phyloP scores from a whole-genome alignment of 1,140 invertebrate species.

The Potamilus streckersoni region DNA sequence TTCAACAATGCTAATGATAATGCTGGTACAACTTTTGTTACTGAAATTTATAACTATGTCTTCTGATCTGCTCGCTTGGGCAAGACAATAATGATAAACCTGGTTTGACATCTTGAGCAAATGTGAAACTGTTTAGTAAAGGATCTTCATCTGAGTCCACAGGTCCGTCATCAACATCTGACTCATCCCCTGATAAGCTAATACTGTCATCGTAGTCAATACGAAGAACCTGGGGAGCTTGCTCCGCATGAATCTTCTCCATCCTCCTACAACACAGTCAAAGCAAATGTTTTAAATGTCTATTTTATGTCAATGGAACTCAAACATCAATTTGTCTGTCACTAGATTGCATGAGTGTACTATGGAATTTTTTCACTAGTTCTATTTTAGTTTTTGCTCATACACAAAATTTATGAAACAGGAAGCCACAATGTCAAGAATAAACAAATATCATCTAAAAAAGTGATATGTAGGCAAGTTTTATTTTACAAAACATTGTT shows the following conservation, averaged over 20 bases:
- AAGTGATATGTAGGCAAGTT: no score
- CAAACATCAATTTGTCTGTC: no score
- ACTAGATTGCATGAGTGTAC: background rate
- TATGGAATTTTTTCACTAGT: background rate
- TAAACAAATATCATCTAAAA: background rate
- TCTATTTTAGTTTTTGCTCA: background rate
- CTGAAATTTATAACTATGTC: no score
- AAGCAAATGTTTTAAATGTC: background rate
- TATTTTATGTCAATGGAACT: constrained; percentile 1
- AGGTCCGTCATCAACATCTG: constrained; percentile 22
- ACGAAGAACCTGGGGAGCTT: constrained; percentile 55
- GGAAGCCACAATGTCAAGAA: background rate
- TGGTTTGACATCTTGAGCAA: background rate
- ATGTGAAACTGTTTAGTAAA: background rate
- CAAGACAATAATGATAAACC: constrained; percentile 13
- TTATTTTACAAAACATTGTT: no score
- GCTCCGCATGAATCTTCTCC: constrained; percentile 45
- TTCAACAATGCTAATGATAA: constrained; percentile 27
- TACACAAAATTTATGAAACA: background rate
- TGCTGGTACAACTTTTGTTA: constrained; percentile 3
- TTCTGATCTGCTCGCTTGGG: constrained; percentile 5
- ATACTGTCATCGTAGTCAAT: constrained; percentile 49
- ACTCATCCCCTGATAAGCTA: constrained; percentile 38
- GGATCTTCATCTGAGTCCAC: constrained; percentile 8
- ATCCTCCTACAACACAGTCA: constrained; percentile 43